Evolutionary conservation across 2,888 invertebrate genomes (phyloP).

Genomic region (Athetis lepigone): DNA sequence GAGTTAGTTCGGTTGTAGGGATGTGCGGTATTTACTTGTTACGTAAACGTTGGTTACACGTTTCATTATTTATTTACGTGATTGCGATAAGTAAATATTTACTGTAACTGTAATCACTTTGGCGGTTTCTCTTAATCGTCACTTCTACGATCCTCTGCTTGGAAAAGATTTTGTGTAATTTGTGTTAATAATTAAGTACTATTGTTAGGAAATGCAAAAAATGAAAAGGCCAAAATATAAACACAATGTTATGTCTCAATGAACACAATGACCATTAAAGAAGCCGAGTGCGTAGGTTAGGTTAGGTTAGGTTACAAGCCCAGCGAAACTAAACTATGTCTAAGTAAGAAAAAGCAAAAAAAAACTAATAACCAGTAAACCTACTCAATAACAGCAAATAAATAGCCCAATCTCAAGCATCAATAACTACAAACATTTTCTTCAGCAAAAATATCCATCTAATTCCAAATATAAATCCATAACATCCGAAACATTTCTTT

Average conservation of each 20-base stretch:
- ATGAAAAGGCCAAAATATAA: no score
- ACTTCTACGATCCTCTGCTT: no score
- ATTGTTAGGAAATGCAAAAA: no score
- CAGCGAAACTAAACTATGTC: no score
- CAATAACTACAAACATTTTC: constrained; percentile 28
- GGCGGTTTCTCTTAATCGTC: not conserved
- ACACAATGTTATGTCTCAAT: no score
- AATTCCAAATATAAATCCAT: constrained; percentile 45
- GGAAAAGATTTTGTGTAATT: no score
- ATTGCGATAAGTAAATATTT: not conserved
- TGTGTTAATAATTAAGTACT: no score
- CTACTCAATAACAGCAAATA: constrained; percentile 7
- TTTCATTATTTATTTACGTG: not conserved
- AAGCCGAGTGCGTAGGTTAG: no score
- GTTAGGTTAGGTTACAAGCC: no score
- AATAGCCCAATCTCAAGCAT: constrained; percentile 11
- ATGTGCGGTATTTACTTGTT: not conserved
- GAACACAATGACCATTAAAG: no score
- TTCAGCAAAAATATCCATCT: constrained; percentile 27
- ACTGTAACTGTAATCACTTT: not conserved
- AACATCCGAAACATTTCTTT: constrained; percentile 62
- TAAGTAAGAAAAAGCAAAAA: not conserved
- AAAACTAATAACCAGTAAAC: constrained; percentile 7
- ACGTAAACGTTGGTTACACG: constrained; percentile 7
- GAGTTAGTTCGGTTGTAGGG: constrained; percentile 2